Evolutionary conservation across 2,113 vertebrate species (phyloP), one percentile per base, ranked within the genome.

Genomic region (Euleptes europaea): DNA sequence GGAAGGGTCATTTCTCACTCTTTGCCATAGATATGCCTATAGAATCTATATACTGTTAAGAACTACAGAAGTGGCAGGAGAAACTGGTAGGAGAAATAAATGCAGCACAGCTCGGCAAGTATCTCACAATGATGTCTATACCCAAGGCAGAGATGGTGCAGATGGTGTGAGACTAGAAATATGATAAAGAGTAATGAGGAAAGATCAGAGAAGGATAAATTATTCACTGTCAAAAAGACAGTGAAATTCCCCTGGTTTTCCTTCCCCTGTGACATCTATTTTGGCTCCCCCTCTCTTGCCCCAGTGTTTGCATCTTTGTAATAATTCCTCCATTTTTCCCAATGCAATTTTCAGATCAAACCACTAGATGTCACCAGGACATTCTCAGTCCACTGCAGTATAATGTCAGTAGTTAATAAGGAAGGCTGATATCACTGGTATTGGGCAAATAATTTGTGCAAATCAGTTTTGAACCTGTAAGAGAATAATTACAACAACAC

Each of bases 301-400:
- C 38, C 9, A 17, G 51, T 15, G 51, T 54, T 54, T 54, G 13
- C 51, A 35, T 57, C 54, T 31, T 21, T 31, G 8, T 11, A 60
- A 11, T 87, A 73, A 47, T 15, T 49, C 4, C 38, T 47, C 26
- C 2, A 6, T 66, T 5, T 85, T 83, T 8, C 19, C 9, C 17
- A 40, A 2, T 31, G 84, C n/a, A 80, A 26, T 74, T 83, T 82
- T 83, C 44, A 1, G 3, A 44, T 78, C 69, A 15, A 87, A 78
- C 89, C 92, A 80, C 65, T 9, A 72, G 92, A 57, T 86, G 92
- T 73, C 94, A 92, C 84, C 78, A 76, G 31, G 13, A 81, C 79
- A 40, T 17, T 3, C 21, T 71, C 8, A 4, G 15, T 81, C 19
- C 21, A 40, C 4, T 35, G 11, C n/a, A 3, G 8, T 14, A 49